Percentiles rank a stretch among this genome's conserved stretches.
phyloP scores from a whole-genome alignment of 2,888 invertebrate genomes.

The Torymus tubicola region DNA sequence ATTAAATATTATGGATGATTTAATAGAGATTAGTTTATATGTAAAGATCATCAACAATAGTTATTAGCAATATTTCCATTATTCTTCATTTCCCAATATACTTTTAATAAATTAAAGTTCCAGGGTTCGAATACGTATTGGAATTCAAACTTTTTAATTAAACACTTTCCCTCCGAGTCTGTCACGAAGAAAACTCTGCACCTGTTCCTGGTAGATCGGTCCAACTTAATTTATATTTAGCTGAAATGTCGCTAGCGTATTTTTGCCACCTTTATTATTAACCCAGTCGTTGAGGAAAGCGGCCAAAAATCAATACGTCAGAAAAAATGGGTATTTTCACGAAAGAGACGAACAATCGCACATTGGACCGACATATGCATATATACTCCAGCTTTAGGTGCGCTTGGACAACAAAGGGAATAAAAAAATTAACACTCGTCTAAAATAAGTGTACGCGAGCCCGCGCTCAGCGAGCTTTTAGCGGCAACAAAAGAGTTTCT shows the following conservation, averaged over 20 bases:
- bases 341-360: not conserved
- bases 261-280: constrained; percentile 36
- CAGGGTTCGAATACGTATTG: too few relatives aligned
- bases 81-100: too few relatives aligned
- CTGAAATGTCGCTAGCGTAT: not conserved
- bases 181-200: too few relatives aligned
- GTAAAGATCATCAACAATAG: too few relatives aligned
- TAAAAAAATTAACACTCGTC: not conserved
- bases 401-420: constrained; percentile 8
- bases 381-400: not conserved
- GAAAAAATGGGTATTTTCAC: not conserved
- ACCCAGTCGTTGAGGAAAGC: not conserved
- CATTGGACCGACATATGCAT: too few relatives aligned
- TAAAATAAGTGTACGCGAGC: too few relatives aligned
- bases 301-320: constrained; percentile 33
- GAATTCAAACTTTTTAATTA: too few relatives aligned
- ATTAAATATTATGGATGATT: too few relatives aligned
- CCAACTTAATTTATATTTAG: constrained; percentile 6
- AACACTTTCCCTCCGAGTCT: too few relatives aligned
- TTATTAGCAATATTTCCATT: too few relatives aligned
- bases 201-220: not conserved
- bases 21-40: too few relatives aligned
- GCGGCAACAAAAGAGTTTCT: constrained; percentile 1
- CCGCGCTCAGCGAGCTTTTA: constrained; percentile 12
- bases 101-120: too few relatives aligned